Conservation (phyloP, 2,888 invertebrate species). For the Druceiella hillmani region DNA sequence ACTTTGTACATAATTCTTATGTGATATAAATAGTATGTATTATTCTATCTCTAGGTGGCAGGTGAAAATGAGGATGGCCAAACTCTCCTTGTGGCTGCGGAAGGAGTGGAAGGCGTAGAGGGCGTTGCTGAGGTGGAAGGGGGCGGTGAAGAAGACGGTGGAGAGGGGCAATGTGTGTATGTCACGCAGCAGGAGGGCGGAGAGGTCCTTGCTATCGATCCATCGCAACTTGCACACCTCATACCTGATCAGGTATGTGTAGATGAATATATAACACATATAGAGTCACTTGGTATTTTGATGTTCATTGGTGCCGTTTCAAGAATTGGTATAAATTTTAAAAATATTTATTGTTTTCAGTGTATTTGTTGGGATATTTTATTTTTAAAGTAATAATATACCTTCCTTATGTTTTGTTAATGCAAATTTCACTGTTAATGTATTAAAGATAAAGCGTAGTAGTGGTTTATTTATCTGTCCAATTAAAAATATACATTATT, state of each 20-base stretch:
- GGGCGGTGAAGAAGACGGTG: conserved; percentile 72
- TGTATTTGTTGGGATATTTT: too few relatives aligned
- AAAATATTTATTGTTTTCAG: too few relatives aligned
- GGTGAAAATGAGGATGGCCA: conserved; percentile 78
- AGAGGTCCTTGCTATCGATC: conserved; percentile 51
- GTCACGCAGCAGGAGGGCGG: conserved; percentile 56
- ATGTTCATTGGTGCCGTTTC: background rate
- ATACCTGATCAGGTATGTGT: conserved; percentile 47
- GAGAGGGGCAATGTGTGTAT: conserved; percentile 66
- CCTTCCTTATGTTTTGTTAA: too few relatives aligned
- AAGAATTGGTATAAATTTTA: too few relatives aligned
- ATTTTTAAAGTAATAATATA: too few relatives aligned
- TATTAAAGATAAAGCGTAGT: too few relatives aligned
- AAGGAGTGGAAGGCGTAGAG: conserved; percentile 60
- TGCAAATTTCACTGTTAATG: too few relatives aligned
- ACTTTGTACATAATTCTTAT: background rate
- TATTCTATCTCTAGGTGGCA: conserved; percentile 48
- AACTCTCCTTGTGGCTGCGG: conserved; percentile 63
- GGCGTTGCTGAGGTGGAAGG: conserved; percentile 64
- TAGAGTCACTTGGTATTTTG: background rate
- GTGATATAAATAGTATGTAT: conserved; percentile 1
- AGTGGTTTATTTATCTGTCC: too few relatives aligned
- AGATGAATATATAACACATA: conserved; percentile 15
- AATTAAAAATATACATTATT: too few relatives aligned
- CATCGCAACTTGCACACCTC: conserved; percentile 48